Evolutionary conservation across 2,888 invertebrate genomes (phyloP).

Genomic region (Amphipyra tragopoginis): DNA sequence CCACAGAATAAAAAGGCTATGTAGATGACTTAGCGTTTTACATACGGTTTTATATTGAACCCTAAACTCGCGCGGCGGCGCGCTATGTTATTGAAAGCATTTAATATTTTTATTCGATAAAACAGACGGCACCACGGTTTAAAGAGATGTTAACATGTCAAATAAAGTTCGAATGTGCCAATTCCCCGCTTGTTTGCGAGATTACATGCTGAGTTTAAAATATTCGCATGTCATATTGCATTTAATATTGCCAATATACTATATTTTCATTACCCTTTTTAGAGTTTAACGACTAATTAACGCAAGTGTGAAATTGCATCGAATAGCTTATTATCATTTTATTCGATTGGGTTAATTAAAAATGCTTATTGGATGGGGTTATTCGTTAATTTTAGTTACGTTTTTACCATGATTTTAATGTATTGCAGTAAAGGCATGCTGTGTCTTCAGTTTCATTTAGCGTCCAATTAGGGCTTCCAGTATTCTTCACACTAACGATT

Average conservation of each 20-base stretch:
- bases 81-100: slow-evolving; percentile 72
- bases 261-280: slow-evolving; percentile 32
- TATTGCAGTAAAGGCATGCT: not conserved
- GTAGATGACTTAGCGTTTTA: slow-evolving; percentile 34
- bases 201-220: slow-evolving; percentile 67
- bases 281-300: slow-evolving; percentile 15
- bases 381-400: slow-evolving; percentile 11
- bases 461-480: slow-evolving; percentile 13
- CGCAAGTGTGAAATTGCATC: slow-evolving; percentile 20
- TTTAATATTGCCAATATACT: slow-evolving; percentile 43
- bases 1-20: slow-evolving; percentile 8
- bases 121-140: slow-evolving; percentile 48
- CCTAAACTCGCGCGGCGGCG: slow-evolving; percentile 60
- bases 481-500: slow-evolving; percentile 1
- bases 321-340: slow-evolving; percentile 28
- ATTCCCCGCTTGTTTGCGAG: slow-evolving; percentile 70
- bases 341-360: slow-evolving; percentile 13
- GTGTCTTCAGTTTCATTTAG: not conserved
- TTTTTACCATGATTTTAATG: slow-evolving; percentile 1
- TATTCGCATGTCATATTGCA: slow-evolving; percentile 62
- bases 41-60: slow-evolving; percentile 35
- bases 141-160: slow-evolving; percentile 75
- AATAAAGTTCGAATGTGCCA: slow-evolving; percentile 71
- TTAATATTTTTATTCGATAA: slow-evolving; percentile 74
- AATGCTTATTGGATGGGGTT: slow-evolving; percentile 9